phyloP scores from a whole-genome alignment of 2,888 invertebrate species.

The Halictus quadricinctus region DNA sequence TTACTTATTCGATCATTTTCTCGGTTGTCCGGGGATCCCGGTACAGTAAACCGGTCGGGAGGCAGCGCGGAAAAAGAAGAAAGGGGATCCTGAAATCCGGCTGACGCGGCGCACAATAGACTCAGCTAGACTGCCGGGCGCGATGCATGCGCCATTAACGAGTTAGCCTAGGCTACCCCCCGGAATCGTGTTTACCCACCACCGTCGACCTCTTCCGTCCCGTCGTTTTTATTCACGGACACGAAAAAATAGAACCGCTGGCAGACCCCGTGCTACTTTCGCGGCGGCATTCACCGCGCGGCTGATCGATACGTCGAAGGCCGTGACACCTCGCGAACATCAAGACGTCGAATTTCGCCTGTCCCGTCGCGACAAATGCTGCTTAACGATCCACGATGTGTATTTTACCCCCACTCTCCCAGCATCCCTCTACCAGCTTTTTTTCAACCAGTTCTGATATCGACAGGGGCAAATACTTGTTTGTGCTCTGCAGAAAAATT shows the following conservation, averaged over 20 bases:
- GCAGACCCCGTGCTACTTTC: constrained; percentile 57
- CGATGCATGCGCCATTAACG: constrained; percentile 43
- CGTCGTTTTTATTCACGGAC: constrained; percentile 49
- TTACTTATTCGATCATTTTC: background rate
- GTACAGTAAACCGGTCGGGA: constrained; percentile 10
- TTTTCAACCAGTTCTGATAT: background rate
- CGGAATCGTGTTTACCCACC: constrained; percentile 40
- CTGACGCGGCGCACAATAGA: constrained; percentile 10
- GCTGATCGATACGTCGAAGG: constrained; percentile 64
- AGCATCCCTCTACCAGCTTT: background rate
- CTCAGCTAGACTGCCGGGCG: background rate
- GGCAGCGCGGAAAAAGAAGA: background rate
- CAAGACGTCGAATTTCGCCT: background rate
- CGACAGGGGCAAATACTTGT: background rate
- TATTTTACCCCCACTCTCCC: background rate
- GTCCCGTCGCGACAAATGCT: background rate
- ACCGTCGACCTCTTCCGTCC: constrained; percentile 16
- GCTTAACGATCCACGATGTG: constrained; percentile 5
- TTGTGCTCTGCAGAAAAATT: background rate
- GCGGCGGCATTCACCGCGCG: constrained; percentile 28
- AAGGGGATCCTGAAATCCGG: background rate
- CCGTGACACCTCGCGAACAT: constrained; percentile 59
- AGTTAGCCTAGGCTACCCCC: constrained; percentile 13
- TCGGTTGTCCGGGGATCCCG: background rate
- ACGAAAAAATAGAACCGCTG: constrained; percentile 44